These are phyloP conservation scores for Drosophila planitibia DNA, from an alignment of 2,888 invertebrate genomes.

Conservation along the genomic window DNA sequence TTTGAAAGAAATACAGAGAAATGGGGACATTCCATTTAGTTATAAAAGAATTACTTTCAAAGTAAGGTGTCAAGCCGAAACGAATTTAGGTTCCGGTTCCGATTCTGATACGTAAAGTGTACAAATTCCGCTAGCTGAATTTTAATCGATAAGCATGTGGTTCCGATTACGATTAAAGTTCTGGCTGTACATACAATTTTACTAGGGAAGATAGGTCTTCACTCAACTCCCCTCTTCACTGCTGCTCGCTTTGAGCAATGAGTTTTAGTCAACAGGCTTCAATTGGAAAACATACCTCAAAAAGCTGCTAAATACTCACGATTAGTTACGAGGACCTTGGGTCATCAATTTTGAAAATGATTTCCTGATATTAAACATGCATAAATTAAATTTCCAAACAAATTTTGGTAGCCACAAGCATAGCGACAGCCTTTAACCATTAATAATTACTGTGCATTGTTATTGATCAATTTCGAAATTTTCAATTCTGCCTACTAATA, in stretches of 20 bases:
- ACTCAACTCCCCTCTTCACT: neutral
- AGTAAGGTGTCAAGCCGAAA: neutral
- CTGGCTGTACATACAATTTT: neutral
- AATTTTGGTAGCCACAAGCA: constrained; percentile 27
- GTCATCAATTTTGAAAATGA: constrained; percentile 65
- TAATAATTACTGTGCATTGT: constrained; percentile 61
- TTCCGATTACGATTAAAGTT: neutral
- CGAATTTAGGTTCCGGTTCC: neutral
- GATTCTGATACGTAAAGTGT: no score
- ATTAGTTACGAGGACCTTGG: constrained; percentile 10
- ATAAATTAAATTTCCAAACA: constrained; percentile 47
- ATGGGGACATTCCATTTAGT: neutral
- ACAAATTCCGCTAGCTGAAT: neutral
- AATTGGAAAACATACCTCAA: neutral
- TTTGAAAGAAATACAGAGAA: neutral
- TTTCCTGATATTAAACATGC: constrained; percentile 61
- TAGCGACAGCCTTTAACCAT: constrained; percentile 62
- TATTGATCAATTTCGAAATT: constrained; percentile 52
- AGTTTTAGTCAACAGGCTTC: neutral
- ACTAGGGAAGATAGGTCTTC: neutral
- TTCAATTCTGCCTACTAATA: constrained; percentile 74
- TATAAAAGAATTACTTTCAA: neutral
- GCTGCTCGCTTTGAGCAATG: neutral
- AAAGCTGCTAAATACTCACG: neutral
- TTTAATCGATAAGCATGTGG: neutral